These are phyloP conservation scores for Musca vetustissima DNA, from an alignment of 1,140 invertebrate genomes.

Conservation along the genomic window DNA sequence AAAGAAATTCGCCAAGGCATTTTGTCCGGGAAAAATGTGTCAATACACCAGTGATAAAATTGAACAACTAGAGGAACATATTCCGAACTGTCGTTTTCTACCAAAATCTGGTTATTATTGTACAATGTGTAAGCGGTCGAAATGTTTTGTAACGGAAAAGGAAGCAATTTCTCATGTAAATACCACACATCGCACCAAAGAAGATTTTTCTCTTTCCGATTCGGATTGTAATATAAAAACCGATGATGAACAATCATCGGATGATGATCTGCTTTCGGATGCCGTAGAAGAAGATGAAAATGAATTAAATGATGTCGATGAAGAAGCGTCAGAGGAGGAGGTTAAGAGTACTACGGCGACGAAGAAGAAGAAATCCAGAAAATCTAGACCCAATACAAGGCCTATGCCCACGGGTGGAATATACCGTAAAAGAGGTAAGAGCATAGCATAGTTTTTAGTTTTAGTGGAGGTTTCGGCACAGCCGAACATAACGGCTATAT, in stretches of 20 bases:
- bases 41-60: background rate
- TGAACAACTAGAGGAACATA: conserved; percentile 1
- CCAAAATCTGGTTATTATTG: conserved; percentile 24
- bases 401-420: background rate
- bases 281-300: conserved; percentile 33
- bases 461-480: too few species aligned
- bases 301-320: background rate
- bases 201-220: conserved; percentile 36
- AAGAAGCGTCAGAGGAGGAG: background rate
- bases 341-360: too few species aligned
- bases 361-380: background rate
- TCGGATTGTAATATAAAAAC: conserved; percentile 40
- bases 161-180: conserved; percentile 20
- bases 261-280: conserved; percentile 36
- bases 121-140: background rate
- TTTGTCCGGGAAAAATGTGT: conserved; percentile 16
- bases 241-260: conserved; percentile 42
- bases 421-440: conserved; percentile 1
- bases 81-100: background rate
- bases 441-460: too few species aligned
- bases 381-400: background rate
- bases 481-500: too few species aligned
- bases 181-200: background rate
- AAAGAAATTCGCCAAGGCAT: conserved; percentile 5
- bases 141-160: conserved; percentile 3